These are phyloP conservation scores for Oscheius sp. DNA, from an alignment of 2,888 invertebrate genomes.

Conservation along the genomic window DNA sequence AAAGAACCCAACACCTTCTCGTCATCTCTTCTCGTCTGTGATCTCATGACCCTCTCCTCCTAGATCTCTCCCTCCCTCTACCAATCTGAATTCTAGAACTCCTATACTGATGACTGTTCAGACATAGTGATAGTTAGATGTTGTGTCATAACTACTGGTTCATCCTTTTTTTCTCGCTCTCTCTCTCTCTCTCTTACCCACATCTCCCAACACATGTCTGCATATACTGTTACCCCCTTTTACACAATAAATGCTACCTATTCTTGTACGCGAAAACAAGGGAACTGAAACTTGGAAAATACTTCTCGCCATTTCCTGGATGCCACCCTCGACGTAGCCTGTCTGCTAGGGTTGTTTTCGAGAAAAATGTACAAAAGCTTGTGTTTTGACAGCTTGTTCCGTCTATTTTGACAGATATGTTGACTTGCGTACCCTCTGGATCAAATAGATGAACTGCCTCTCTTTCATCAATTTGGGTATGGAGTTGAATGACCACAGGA, in stretches of 20 bases:
- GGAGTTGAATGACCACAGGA: too few species aligned
- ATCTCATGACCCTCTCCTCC: background rate
- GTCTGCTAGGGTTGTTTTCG: too few species aligned
- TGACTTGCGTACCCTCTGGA: too few species aligned
- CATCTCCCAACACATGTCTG: background rate
- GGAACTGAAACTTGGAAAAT: background rate
- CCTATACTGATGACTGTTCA: too few species aligned
- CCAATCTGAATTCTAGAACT: background rate
- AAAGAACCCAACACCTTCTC: background rate
- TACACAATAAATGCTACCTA: background rate
- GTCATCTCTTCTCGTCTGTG: background rate
- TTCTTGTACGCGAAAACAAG: background rate
- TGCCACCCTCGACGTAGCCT: too few species aligned
- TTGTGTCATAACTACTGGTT: background rate
- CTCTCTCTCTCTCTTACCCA: conserved; percentile 3
- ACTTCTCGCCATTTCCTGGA: background rate
- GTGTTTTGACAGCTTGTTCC: too few species aligned
- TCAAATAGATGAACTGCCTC: too few species aligned
- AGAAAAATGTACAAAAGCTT: too few species aligned
- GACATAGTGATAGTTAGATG: background rate
- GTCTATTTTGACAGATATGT: too few species aligned
- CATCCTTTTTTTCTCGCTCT: background rate
- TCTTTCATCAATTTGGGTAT: too few species aligned
- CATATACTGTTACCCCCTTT: background rate
- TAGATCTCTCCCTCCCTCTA: background rate